A percentile compares a stretch with the other conserved stretches of the same genome.
Evolutionary conservation across 35 echinoderm and acorn worm species (phyloP).

Genomic region (Patiria miniata): DNA sequence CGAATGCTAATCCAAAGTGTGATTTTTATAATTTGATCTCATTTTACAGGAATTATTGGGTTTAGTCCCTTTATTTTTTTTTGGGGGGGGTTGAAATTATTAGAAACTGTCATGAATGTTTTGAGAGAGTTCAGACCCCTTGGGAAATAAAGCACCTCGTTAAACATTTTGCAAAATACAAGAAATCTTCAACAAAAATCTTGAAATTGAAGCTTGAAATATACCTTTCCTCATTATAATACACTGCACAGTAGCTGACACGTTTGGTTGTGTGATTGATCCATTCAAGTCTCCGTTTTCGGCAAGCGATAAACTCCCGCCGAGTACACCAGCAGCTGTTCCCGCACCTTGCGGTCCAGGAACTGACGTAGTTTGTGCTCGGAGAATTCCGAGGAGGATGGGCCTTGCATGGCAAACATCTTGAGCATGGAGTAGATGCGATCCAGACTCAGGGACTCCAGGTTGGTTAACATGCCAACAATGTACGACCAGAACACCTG

Average conservation of each 20-base stretch:
- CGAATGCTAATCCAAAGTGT: too few species aligned
- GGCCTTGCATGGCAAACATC: constrained; percentile 99
- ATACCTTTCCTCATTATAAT: too few species aligned
- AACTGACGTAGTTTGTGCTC: constrained; percentile 91
- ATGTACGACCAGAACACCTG: constrained; percentile 99
- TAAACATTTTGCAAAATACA: too few species aligned
- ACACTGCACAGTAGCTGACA: not conserved
- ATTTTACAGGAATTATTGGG: too few species aligned
- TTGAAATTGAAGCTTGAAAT: too few species aligned
- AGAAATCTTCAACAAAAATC: too few species aligned
- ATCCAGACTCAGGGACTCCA: constrained; percentile 85
- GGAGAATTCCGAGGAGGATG: constrained; percentile 71
- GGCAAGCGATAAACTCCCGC: constrained; percentile 84
- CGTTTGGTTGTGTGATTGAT: not conserved
- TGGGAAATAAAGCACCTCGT: too few species aligned
- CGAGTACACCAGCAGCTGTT: constrained; percentile 74
- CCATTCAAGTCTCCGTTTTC: constrained; percentile 35
- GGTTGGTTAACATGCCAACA: constrained; percentile 94
- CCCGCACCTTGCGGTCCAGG: constrained; percentile 87
- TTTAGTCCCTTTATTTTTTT: too few species aligned
- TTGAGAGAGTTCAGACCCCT: too few species aligned
- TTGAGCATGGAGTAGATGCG: constrained; percentile 96
- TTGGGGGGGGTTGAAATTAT: too few species aligned
- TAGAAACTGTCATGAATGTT: too few species aligned
- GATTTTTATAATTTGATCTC: too few species aligned